phyloP scores from a whole-genome alignment of 1,140 invertebrate genomes.

The Himalopsyche phryganea region DNA sequence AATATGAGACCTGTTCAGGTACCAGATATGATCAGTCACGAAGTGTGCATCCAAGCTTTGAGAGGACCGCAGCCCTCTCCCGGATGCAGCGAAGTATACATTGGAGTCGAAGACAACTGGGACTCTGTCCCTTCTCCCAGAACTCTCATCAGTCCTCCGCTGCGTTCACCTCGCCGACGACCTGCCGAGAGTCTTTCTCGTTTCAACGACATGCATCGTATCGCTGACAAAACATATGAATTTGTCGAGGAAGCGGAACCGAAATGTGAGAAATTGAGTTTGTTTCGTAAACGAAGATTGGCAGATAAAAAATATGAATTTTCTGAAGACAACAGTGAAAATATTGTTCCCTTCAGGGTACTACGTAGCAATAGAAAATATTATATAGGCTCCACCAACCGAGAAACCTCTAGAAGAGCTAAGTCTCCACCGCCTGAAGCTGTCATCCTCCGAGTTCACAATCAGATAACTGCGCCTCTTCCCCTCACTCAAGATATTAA shows the following conservation, averaged over 20 bases:
- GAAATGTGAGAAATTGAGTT: constrained; percentile 77
- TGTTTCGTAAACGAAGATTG: constrained; percentile 72
- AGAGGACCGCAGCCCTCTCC: constrained; percentile 19
- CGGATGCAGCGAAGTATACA: constrained; percentile 47
- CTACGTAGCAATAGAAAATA: constrained; percentile 52
- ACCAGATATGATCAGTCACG: constrained; percentile 49
- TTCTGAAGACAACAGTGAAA: constrained; percentile 80
- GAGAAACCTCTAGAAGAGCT: constrained; percentile 37
- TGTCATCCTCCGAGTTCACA: constrained; percentile 46
- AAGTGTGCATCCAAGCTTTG: constrained; percentile 47
- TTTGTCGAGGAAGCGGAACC: constrained; percentile 77
- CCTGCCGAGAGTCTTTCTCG: constrained; percentile 51
- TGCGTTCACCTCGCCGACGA: constrained; percentile 45
- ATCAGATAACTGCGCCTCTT: constrained; percentile 45
- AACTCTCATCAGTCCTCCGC: constrained; percentile 48
- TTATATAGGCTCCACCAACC: constrained; percentile 46
- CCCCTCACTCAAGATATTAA: constrained; percentile 43
- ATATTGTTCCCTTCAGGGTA: constrained; percentile 73
- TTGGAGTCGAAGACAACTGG: constrained; percentile 49
- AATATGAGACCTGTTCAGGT: constrained; percentile 46
- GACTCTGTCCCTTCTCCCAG: constrained; percentile 50
- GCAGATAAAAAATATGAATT: constrained; percentile 92
- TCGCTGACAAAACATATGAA: constrained; percentile 76
- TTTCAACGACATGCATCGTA: constrained; percentile 56
- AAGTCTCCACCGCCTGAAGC: constrained; percentile 48